Percentiles rank a stretch among this genome's conserved stretches.
phyloP scores from a whole-genome alignment of 2,888 invertebrate genomes.

The Leistus spinibarbis region DNA sequence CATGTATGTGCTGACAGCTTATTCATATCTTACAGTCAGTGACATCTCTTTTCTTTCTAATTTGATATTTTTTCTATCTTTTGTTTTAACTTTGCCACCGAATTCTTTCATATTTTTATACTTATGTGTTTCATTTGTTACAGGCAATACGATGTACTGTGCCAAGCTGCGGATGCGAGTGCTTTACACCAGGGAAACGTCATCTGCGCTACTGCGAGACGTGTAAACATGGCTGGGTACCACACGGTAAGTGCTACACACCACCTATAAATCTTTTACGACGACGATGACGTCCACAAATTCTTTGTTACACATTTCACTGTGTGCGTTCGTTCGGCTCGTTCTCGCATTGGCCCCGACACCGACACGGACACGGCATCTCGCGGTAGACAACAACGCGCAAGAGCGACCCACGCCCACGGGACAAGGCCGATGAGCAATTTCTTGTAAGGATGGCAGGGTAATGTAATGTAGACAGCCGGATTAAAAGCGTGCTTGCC shows the following conservation, averaged over 20 bases:
- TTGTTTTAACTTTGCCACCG: too few species aligned
- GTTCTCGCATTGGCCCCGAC: background rate
- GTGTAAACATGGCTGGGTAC: conserved; percentile 77
- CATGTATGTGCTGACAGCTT: background rate
- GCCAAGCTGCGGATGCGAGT: conserved; percentile 70
- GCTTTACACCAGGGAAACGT: conserved; percentile 71
- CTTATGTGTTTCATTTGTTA: conserved; percentile 42
- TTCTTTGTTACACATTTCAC: background rate
- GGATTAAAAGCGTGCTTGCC: conserved; percentile 27
- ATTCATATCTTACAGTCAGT: background rate
- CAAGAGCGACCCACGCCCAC: conserved; percentile 5
- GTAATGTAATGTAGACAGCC: conserved; percentile 19
- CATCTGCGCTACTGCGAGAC: conserved; percentile 71
- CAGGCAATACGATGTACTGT: conserved; percentile 72
- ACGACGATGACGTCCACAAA: conserved; percentile 10
- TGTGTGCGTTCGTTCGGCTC: background rate
- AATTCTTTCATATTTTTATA: conserved; percentile 27
- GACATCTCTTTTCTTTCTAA: background rate
- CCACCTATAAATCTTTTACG: conserved; percentile 1
- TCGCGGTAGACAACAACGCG: background rate
- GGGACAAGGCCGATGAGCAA: conserved; percentile 7
- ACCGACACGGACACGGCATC: background rate
- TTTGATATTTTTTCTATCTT: background rate
- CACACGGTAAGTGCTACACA: conserved; percentile 67
- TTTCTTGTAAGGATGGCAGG: conserved; percentile 8